Conservation (phyloP, 2,113 vertebrate genomes). For the Archocentrus centrarchus region DNA sequence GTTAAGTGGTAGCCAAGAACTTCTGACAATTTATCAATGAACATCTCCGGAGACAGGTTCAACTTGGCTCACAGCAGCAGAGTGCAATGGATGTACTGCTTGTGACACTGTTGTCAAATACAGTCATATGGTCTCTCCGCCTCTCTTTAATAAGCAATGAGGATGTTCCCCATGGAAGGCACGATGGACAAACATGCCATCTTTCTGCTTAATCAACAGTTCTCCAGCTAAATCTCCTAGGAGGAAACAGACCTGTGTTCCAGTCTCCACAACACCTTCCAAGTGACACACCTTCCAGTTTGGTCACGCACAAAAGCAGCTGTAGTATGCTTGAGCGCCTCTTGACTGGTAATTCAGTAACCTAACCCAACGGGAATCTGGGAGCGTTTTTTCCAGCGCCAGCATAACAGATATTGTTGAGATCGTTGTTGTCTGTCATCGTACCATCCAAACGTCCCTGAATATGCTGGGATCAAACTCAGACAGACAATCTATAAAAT, state of each 20-base stretch:
- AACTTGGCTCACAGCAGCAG: background rate
- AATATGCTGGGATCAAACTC: background rate
- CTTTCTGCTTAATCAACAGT: background rate
- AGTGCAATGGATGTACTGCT: background rate
- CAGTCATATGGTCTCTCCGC: too few species aligned
- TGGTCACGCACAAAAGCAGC: background rate
- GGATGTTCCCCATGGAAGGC: background rate
- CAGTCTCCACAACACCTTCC: background rate
- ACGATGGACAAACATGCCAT: background rate
- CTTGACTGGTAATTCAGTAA: background rate
- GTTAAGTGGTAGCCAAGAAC: background rate
- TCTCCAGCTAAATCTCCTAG: background rate
- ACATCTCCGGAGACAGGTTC: background rate
- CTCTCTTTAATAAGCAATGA: background rate
- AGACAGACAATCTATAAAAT: background rate
- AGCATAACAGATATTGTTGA: background rate
- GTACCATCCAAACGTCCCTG: background rate
- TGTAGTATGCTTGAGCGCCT: background rate
- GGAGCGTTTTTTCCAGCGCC: background rate
- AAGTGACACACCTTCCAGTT: constrained; percentile 5
- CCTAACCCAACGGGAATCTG: background rate
- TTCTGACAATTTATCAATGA: background rate
- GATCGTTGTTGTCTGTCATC: background rate
- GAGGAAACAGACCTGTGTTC: background rate
- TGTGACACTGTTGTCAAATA: background rate